These are phyloP conservation scores for Megastigmus dorsalis DNA, from an alignment of 2,888 invertebrate genomes.

Conservation along the genomic window DNA sequence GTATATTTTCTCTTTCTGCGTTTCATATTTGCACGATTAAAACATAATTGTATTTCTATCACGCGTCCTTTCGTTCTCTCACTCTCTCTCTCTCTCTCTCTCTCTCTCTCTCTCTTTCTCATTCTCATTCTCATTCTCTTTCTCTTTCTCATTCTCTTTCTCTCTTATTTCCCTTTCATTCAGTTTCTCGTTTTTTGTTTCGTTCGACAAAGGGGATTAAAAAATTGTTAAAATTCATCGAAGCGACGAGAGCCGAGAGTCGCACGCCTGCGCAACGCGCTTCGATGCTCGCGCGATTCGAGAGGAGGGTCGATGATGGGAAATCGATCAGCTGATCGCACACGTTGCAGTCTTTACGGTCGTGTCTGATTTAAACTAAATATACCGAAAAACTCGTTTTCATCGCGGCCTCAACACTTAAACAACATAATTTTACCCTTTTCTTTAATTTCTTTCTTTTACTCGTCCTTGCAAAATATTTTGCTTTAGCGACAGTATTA, in stretches of 20 bases:
- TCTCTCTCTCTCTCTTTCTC: background rate
- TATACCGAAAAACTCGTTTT: no score
- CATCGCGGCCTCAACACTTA: no score
- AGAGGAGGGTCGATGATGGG: constrained; percentile 18
- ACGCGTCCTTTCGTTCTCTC: background rate
- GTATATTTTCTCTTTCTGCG: background rate
- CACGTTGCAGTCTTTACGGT: no score
- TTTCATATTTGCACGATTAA: background rate
- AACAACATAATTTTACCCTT: no score
- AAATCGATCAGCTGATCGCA: constrained; percentile 29
- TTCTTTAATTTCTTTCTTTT: no score
- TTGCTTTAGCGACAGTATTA: no score
- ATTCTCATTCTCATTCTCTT: background rate
- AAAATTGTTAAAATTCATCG: constrained; percentile 67
- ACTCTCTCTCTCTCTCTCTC: background rate
- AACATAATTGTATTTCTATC: background rate
- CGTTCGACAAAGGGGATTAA: constrained; percentile 67
- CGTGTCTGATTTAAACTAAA: no score
- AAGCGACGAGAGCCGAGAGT: constrained; percentile 18
- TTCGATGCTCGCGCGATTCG: constrained; percentile 5
- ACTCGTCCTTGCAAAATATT: no score
- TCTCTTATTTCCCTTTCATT: background rate
- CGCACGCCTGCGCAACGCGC: constrained; percentile 42
- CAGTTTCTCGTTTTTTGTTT: background rate
- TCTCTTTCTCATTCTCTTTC: constrained; percentile 2